phyloP scores from a whole-genome alignment of 2,888 invertebrate genomes.

The Cataglyphis livida region DNA sequence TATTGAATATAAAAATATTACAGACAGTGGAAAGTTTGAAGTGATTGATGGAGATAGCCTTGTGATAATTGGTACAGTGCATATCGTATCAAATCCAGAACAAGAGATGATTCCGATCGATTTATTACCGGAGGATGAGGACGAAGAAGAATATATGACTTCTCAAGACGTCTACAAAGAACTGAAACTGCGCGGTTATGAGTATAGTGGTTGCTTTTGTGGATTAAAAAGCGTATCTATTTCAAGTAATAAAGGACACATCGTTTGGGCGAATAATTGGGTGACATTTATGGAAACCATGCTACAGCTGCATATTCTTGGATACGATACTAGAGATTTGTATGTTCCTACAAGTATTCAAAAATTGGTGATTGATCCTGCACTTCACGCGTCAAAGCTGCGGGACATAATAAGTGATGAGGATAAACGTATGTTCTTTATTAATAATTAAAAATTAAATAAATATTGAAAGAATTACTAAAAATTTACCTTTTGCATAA shows the following conservation, averaged over 20 bases:
- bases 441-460: neutral
- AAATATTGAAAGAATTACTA: too few species aligned
- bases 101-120: slow-evolving; percentile 58
- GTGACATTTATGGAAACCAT: slow-evolving; percentile 90
- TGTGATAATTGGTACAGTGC: slow-evolving; percentile 90
- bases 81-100: slow-evolving; percentile 86
- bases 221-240: slow-evolving; percentile 86
- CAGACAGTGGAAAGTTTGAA: slow-evolving; percentile 85
- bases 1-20: slow-evolving; percentile 8
- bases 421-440: neutral
- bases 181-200: slow-evolving; percentile 86
- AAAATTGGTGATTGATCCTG: slow-evolving; percentile 87
- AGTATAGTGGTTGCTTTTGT: slow-evolving; percentile 86
- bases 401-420: neutral
- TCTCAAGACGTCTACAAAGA: slow-evolving; percentile 84
- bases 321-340: slow-evolving; percentile 84
- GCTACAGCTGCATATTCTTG: slow-evolving; percentile 88
- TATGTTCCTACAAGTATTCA: slow-evolving; percentile 88
- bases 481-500: neutral
- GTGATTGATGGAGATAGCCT: slow-evolving; percentile 90
- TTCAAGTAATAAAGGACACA: slow-evolving; percentile 72
- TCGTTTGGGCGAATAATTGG: slow-evolving; percentile 89
- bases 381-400: slow-evolving; percentile 43
- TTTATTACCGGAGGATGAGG: slow-evolving; percentile 68
- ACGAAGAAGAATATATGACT: slow-evolving; percentile 71